phyloP scores from a whole-genome alignment of 2,797 vertebrate species.

The Thaleichthys pacificus region DNA sequence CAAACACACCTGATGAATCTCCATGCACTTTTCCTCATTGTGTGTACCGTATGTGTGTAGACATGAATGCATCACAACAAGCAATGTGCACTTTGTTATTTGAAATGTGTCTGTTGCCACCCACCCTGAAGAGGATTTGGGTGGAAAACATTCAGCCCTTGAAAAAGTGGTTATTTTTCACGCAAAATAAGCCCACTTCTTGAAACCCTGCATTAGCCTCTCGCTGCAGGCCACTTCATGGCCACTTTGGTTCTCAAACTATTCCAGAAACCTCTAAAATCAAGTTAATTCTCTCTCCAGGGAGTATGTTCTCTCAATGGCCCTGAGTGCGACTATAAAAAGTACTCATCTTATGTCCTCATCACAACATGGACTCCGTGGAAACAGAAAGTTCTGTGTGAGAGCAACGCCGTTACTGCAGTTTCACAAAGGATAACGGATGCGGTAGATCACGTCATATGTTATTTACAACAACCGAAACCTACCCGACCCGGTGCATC shows the following conservation, averaged over 20 bases:
- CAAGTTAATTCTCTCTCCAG: constrained; percentile 21
- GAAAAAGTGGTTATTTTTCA: constrained; percentile 23
- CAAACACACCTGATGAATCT: neutral
- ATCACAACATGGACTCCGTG: neutral
- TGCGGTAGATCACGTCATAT: too few relatives aligned
- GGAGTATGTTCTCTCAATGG: neutral
- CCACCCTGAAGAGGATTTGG: constrained; percentile 15
- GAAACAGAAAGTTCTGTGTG: neutral
- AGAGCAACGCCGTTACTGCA: neutral
- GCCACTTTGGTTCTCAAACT: constrained; percentile 38
- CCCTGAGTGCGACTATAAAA: neutral
- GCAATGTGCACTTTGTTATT: too few relatives aligned
- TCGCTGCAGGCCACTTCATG: constrained; percentile 18
- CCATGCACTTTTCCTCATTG: too few relatives aligned
- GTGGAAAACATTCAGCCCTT: constrained; percentile 10
- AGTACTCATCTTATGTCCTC: constrained; percentile 9
- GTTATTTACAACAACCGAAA: too few relatives aligned
- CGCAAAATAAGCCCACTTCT: constrained; percentile 28
- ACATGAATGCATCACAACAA: too few relatives aligned
- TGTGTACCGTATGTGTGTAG: too few relatives aligned
- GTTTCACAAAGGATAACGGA: neutral
- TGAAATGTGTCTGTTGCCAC: neutral
- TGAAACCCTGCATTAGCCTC: neutral
- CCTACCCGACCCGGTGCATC: too few relatives aligned
- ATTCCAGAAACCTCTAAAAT: constrained; percentile 23